Evolutionary conservation across 2,888 invertebrate genomes (phyloP), one percentile per base, ranked within the genome.

Genomic region (Phlogophora meticulosa): DNA sequence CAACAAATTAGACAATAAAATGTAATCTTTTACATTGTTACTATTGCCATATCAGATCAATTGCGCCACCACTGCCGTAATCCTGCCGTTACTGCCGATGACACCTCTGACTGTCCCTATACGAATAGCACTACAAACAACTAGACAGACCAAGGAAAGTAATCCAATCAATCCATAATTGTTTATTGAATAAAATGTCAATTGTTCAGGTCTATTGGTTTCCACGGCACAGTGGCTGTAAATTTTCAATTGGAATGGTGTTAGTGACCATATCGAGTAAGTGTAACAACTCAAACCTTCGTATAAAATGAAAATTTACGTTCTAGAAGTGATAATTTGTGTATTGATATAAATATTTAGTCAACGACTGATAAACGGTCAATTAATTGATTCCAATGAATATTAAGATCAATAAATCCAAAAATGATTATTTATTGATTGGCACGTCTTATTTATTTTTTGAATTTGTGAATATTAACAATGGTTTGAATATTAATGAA

Each of bases 11-110:
- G 49, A 24, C 11, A 51, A 45, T 45, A 36, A 34, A 40, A 52
- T 11, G 17, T 52, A 38, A 66, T 60, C 5, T 51, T 36, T 42
- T 15, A 28, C n/a, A 36, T 15, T 34, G n/a, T n/a, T 17, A 20
- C 40, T 43, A 34, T 40, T 52, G 46, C 46, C 52, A 53, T 51
- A 76, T 67, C 59, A 72, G 73, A 71, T 69, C 48, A 80, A 55
- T 82, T 53, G 62, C 67, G 49, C 60, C 58, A 75, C 80, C 71
- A 78, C 2, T 40, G 36, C 17, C 11, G 78, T 86, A 80, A 86
- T 87, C 83, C 80, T 68, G 71, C 78, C 77, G 73, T 86, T 80
- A 80, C 43, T 42, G 66, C 76, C 80, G 64, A 52, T 80, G 80
- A 72, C 82, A 81, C 81, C 80, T 83, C 80, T 71, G 80, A 61